A percentile compares a stretch with the other conserved stretches of the same genome.
Evolutionary conservation across 2,113 vertebrate genomes (phyloP).

Genomic region (Chaenogobius annularis): DNA sequence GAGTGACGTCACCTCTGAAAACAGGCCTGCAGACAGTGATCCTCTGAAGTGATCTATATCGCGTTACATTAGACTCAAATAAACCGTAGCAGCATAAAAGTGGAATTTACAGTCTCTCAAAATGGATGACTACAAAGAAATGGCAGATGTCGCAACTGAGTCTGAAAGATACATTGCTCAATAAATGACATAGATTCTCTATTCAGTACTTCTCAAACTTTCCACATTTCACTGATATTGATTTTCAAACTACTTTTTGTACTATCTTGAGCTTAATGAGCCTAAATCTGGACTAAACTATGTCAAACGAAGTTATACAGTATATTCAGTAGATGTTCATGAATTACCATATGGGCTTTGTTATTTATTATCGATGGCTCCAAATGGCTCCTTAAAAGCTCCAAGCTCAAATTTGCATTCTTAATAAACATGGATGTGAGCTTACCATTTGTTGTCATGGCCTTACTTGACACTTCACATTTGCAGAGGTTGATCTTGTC

Average conservation of each 20-base stretch:
- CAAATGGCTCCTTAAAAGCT: not conserved
- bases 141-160: not conserved
- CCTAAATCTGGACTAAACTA: not conserved
- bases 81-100: not conserved
- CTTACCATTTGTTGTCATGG: conserved; percentile 40
- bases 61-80: conserved; percentile 19
- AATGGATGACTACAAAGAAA: not conserved
- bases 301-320: not conserved
- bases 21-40: conserved; percentile 52
- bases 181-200: conserved; percentile 43
- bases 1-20: conserved; percentile 66
- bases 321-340: no score
- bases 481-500: conserved; percentile 59
- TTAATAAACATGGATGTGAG: not conserved
- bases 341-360: no score
- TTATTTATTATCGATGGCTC: not conserved
- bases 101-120: not conserved
- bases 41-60: conserved; percentile 41
- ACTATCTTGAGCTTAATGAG: not conserved
- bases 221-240: not conserved
- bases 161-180: not conserved
- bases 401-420: not conserved
- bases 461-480: conserved; percentile 51
- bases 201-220: not conserved
- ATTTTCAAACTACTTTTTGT: not conserved